Conservation (phyloP, 2,113 vertebrate species). For the Epinephelus lanceolatus region DNA sequence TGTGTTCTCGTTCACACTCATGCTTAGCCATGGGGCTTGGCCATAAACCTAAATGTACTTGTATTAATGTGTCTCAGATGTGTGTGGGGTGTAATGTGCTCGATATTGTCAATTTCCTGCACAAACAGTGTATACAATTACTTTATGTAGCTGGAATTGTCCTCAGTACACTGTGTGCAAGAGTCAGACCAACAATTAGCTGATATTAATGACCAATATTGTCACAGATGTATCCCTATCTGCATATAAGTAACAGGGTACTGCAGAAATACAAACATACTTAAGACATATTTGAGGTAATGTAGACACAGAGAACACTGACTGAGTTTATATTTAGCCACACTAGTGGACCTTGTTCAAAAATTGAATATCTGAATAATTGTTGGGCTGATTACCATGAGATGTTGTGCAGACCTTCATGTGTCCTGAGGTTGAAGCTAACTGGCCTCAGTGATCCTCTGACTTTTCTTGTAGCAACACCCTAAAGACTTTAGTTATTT, state of each 20-base stretch:
- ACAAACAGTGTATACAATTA: slow-evolving; percentile 24
- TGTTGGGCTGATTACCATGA: too few species aligned
- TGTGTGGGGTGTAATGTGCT: slow-evolving; percentile 56
- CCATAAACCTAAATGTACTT: slow-evolving; percentile 48
- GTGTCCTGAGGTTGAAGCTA: too few species aligned
- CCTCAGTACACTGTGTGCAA: neutral
- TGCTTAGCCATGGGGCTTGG: slow-evolving; percentile 42
- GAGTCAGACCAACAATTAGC: neutral
- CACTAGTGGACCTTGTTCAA: neutral
- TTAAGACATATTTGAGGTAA: neutral
- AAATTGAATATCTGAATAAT: too few species aligned
- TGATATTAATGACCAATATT: neutral
- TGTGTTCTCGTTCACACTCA: slow-evolving; percentile 38
- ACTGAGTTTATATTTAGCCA: neutral
- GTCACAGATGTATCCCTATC: neutral
- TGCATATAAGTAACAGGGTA: neutral
- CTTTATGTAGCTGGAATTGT: slow-evolving; percentile 18
- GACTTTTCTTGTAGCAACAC: too few species aligned
- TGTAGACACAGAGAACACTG: neutral
- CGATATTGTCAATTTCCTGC: slow-evolving; percentile 53
- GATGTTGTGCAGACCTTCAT: too few species aligned
- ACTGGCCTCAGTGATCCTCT: too few species aligned
- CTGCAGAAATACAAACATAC: neutral
- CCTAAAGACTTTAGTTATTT: too few species aligned
- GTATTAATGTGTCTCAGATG: slow-evolving; percentile 58